A percentile compares a stretch with the other conserved stretches of the same genome.
phyloP scores from a whole-genome alignment of 2,113 vertebrate genomes.

The Pollimyrus isidori region DNA sequence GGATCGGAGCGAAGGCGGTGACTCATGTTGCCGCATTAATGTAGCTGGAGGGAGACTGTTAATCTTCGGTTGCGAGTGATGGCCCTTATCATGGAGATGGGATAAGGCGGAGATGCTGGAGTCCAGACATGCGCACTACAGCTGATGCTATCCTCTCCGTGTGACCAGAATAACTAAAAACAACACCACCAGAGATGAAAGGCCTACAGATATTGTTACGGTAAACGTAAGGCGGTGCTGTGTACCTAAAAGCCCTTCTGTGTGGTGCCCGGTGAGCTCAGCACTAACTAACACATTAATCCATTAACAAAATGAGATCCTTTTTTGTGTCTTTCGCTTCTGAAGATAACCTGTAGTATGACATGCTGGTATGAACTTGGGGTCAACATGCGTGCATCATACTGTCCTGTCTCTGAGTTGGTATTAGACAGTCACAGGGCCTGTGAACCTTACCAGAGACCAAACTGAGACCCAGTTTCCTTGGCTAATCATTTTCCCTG shows the following conservation, averaged over 20 bases:
- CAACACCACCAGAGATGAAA: neutral
- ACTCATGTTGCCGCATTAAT: neutral
- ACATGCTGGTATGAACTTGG: neutral
- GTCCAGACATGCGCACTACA: neutral
- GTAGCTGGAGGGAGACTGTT: neutral
- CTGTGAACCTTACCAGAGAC: neutral
- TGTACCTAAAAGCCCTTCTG: neutral
- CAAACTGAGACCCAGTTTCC: neutral
- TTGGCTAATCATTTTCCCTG: neutral
- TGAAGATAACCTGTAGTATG: neutral
- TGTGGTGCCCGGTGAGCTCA: neutral
- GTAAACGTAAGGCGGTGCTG: neutral
- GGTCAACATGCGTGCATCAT: neutral
- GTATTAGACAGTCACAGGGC: neutral
- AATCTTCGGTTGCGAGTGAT: neutral
- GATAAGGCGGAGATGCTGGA: neutral
- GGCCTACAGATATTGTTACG: neutral
- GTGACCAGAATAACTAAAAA: neutral
- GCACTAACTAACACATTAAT: neutral
- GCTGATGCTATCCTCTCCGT: neutral
- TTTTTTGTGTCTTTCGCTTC: neutral
- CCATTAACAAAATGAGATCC: neutral
- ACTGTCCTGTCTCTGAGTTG: neutral
- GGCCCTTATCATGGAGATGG: neutral
- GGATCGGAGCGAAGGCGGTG: constrained; percentile 2